These are phyloP conservation scores for Hexactinellida sp. DNA, from an alignment of 37 sponge, comb jelly and placozoan species.

Conservation along the genomic window DNA sequence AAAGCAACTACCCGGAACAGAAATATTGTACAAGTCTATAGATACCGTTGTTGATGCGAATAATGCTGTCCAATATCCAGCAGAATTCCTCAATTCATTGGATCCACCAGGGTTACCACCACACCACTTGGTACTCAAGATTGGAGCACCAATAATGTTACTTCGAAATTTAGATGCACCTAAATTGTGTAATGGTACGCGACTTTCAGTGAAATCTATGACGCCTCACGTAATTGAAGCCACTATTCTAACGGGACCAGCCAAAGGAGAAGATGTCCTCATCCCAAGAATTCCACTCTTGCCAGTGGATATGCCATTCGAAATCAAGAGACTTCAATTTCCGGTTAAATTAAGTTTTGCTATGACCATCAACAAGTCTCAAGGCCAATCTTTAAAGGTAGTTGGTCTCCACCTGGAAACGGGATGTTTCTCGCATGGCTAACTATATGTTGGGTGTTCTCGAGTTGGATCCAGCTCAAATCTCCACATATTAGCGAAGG, in stretches of 20 bases:
- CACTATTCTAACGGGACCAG: not conserved
- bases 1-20: not conserved
- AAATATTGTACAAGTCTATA: not conserved
- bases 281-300: slow-evolving; percentile 21
- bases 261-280: slow-evolving; percentile 9
- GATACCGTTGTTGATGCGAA: not conserved
- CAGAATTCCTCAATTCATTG: slow-evolving; percentile 24
- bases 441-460: not conserved
- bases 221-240: slow-evolving; percentile 19
- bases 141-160: slow-evolving; percentile 18
- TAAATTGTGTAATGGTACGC: slow-evolving; percentile 21
- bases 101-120: slow-evolving; percentile 26
- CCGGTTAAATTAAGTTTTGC: slow-evolving; percentile 16
- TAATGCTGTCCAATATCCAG: not conserved
- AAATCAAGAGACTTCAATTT: slow-evolving; percentile 18
- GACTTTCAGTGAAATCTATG: slow-evolving; percentile 19
- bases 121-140: slow-evolving; percentile 20
- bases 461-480: not conserved
- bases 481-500: not conserved
- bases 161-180: slow-evolving; percentile 22
- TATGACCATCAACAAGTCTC: slow-evolving; percentile 24
- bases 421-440: not conserved
- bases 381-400: not conserved
- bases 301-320: not conserved
- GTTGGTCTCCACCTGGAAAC: not conserved